Percentiles rank a stretch among this genome's conserved stretches.
Evolutionary conservation across 2,113 vertebrate genomes (phyloP).

Genomic region (Myanophis thanlyinensis): DNA sequence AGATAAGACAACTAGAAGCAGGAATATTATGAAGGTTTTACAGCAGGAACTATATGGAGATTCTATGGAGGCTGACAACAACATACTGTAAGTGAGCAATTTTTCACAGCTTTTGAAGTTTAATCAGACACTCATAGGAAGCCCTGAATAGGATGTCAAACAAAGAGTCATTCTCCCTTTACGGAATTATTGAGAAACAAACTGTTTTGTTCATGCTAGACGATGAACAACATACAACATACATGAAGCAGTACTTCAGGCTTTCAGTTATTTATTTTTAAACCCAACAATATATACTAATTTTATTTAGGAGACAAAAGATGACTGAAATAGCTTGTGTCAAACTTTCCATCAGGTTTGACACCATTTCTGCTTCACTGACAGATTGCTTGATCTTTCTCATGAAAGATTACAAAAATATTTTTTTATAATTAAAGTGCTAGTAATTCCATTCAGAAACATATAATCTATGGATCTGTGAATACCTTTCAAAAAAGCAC

Average conservation of each 20-base stretch:
- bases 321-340: neutral
- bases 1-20: no score
- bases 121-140: no score
- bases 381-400: neutral
- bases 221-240: neutral
- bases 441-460: conserved; percentile 13
- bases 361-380: neutral
- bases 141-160: no score
- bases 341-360: neutral
- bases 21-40: no score
- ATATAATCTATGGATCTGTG: accelerated
- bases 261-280: neutral
- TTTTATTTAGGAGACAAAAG: neutral
- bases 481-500: conserved; percentile 11
- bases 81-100: no score
- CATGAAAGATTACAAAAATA: neutral
- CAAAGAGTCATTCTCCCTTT: no score
- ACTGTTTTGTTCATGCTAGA: neutral
- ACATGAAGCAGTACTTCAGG: neutral
- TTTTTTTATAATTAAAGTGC: neutral
- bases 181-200: no score
- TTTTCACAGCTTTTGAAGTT: no score
- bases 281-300: neutral
- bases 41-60: no score
- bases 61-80: no score